Conservation (phyloP, 2,797 vertebrate species). For the Chromis chromis region DNA sequence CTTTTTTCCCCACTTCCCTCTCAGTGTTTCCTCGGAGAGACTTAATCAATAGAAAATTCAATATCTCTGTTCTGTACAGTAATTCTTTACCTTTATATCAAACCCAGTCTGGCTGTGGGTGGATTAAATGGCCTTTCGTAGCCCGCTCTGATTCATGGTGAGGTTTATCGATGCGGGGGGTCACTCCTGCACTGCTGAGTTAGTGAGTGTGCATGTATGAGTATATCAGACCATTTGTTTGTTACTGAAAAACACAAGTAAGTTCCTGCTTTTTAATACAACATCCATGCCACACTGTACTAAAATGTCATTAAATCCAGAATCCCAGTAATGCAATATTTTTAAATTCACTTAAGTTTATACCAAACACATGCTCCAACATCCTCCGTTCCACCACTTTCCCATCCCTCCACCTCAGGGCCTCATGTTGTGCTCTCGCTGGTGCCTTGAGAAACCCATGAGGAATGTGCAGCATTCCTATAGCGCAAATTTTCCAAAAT, state of each 20-base stretch:
- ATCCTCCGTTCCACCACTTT: conserved; percentile 11
- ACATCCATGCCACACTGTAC: not conserved
- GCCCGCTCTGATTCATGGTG: conserved; percentile 58
- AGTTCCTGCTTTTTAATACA: not conserved
- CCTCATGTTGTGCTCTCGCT: conserved; percentile 20
- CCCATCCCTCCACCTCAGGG: conserved; percentile 34
- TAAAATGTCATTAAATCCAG: not conserved
- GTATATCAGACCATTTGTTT: not conserved
- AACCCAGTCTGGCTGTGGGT: conserved; percentile 32
- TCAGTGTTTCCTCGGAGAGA: conserved; percentile 33
- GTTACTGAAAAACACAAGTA: not conserved
- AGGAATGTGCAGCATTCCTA: conserved; percentile 69
- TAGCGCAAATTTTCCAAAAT: conserved; percentile 67
- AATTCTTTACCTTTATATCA: conserved; percentile 49
- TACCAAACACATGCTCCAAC: conserved; percentile 2
- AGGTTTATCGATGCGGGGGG: conserved; percentile 38
- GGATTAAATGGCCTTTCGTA: conserved; percentile 59
- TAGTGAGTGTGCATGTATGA: conserved; percentile 13
- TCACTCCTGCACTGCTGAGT: conserved; percentile 33
- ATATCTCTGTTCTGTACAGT: conserved; percentile 52
- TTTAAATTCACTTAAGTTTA: conserved; percentile 5
- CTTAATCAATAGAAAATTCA: conserved; percentile 64
- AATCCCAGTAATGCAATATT: conserved; percentile 11
- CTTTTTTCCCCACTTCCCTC: conserved; percentile 15
- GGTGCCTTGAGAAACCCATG: conserved; percentile 64